Evolutionary conservation across 2,797 vertebrate genomes (phyloP).

Genomic region (Galago senegalensis): DNA sequence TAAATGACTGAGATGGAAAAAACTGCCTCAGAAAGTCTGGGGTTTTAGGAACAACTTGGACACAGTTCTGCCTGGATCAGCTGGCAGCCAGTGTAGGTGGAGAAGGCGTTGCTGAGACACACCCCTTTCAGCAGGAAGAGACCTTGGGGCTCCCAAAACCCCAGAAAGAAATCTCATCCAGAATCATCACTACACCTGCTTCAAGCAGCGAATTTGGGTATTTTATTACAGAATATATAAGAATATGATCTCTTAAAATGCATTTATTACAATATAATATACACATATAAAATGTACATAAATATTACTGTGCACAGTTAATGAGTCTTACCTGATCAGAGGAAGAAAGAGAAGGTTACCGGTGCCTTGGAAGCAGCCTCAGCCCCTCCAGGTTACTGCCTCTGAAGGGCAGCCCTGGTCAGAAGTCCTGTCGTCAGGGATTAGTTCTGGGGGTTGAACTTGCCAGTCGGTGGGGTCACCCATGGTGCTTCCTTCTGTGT

Average conservation of each 20-base stretch:
- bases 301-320: neutral
- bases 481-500: neutral
- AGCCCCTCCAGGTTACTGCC: neutral
- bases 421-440: neutral
- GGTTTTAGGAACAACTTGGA: neutral
- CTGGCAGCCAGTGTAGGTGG: neutral
- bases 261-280: neutral
- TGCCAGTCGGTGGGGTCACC: rapidly evolving
- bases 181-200: neutral
- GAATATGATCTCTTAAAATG: neutral
- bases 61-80: neutral
- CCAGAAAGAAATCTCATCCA: neutral
- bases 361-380: neutral
- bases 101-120: neutral
- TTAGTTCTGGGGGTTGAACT: neutral
- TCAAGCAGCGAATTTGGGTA: neutral
- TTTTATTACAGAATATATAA: slow-evolving; percentile 18
- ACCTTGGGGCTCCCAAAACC: neutral
- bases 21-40: neutral
- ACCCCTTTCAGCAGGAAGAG: neutral
- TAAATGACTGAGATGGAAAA: neutral
- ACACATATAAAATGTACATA: neutral
- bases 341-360: neutral
- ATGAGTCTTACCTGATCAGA: neutral
- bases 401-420: neutral